Evolutionary conservation across 2,113 vertebrate genomes (phyloP).

Genomic region (Rhea americana): DNA sequence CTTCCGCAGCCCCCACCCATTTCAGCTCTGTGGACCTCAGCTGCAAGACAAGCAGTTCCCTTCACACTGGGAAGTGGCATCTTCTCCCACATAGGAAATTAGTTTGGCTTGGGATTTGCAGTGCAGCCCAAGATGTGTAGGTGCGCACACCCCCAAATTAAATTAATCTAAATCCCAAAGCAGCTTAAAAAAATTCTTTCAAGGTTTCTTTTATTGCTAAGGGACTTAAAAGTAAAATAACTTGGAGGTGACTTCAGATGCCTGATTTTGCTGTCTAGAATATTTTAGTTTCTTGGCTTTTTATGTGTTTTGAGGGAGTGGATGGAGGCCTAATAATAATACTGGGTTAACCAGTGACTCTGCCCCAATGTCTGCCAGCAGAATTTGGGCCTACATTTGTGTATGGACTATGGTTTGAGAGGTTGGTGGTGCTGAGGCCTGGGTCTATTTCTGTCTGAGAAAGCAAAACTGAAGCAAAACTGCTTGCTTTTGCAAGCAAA

Average conservation of each 20-base stretch:
- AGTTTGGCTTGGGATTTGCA: not conserved
- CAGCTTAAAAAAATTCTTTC: not conserved
- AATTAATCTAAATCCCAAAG: conserved; percentile 33
- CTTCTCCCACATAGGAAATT: conserved; percentile 12
- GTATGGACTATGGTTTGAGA: not conserved
- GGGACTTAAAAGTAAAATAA: not conserved
- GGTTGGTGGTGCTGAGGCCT: not conserved
- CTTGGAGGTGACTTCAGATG: not conserved
- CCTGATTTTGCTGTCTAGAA: not conserved
- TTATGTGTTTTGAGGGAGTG: not conserved
- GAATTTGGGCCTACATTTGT: not conserved
- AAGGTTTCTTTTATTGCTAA: not conserved
- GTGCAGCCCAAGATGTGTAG: not conserved
- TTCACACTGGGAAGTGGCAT: not conserved
- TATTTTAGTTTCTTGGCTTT: not conserved
- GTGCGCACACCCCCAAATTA: conserved; percentile 13
- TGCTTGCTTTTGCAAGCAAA: not conserved
- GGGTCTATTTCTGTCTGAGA: not conserved
- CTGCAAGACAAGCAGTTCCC: not conserved
- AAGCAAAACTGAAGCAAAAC: not conserved
- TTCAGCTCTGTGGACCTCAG: not conserved
- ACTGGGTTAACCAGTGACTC: not conserved
- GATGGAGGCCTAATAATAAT: not conserved
- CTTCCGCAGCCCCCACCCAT: not conserved
- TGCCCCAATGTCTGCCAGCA: not conserved